Evolutionary conservation across 2,888 invertebrate genomes (phyloP).

Genomic region (Griposia aprilina): DNA sequence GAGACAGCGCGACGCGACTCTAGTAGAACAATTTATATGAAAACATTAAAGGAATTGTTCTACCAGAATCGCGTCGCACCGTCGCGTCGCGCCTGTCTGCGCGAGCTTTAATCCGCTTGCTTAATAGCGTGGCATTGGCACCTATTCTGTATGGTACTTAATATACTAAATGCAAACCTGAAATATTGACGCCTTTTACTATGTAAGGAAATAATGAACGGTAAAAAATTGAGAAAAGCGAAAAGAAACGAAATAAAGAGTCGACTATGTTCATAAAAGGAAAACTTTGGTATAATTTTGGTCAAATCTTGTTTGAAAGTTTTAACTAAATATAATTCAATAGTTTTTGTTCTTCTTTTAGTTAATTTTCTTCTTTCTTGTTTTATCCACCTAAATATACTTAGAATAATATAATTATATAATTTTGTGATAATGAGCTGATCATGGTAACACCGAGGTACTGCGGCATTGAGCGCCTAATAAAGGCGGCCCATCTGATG

Average conservation of each 20-base stretch:
- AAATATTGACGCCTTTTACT: neutral
- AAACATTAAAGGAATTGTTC: too few species aligned
- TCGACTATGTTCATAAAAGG: conserved; percentile 4
- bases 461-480: neutral
- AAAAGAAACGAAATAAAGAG: conserved; percentile 11
- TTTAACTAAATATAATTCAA: conserved; percentile 7
- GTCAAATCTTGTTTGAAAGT: conserved; percentile 2
- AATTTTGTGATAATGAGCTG: conserved; percentile 1
- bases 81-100: too few species aligned
- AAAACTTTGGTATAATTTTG: conserved; percentile 11
- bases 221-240: conserved; percentile 1
- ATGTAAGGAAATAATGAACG: neutral
- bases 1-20: too few species aligned
- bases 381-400: neutral
- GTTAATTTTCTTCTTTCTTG: neutral
- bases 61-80: too few species aligned
- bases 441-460: neutral
- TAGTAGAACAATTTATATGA: too few species aligned
- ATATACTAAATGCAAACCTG: conserved; percentile 8
- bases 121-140: conserved; percentile 15
- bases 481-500: neutral
- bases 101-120: conserved; percentile 24
- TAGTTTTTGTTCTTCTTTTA: conserved; percentile 3
- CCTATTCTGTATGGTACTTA: neutral
- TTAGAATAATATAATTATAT: neutral